Base-by-base conservation (phyloP, 2,797 vertebrate species). In the Coreius guichenoti region DNA sequence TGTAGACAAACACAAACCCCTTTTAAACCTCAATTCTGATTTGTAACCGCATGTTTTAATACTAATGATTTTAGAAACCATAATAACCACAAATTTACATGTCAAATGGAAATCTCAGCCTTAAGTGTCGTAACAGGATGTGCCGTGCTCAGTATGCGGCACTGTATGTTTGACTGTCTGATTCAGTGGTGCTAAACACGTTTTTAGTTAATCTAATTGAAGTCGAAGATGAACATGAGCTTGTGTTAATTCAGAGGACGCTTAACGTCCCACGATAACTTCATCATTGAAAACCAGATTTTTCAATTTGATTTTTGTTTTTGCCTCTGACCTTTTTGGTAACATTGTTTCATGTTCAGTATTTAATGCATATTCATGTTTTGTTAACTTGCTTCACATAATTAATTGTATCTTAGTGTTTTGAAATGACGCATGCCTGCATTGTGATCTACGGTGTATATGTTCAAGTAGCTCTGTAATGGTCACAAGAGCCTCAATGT, bases 361-460 rank as follows among this genome's bases (percentile, higher is more conserved):
- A 94, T 95, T 95, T 92, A 94, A 94, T 94, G 91, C 94, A 91
- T 94, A 92, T 91, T 90, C 92, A 92, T 92, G 91, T 89, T 94
- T 93, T 90, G 89, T 93, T 92, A 91, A 93, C 90, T 92, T 92
- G 91, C 92, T 90, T 94, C 93, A 93, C 91, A 95, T 93, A 92
- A 92, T 85, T 63, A 26, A 82, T 84, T 90, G 92, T 92, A 91
- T 90, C 86, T 91, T 91, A 89, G 80, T 93, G 89, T 92, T 94
- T 94, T 90, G 61, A 93, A 92, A 89, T 90, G 89, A 90, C 91
- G 94, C 93, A 92, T 94, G 94, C 93, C 91, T 91, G 91, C 92
- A 87, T 93, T 85, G 91, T 93, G 92, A 90, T 93, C 93, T 91
- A 93, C 93, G 85, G 90, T 89, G 90, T 93, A 89, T 93, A 88